Evolutionary conservation across 2,113 vertebrate species (phyloP).

Genomic region (Catharus bicknelli): DNA sequence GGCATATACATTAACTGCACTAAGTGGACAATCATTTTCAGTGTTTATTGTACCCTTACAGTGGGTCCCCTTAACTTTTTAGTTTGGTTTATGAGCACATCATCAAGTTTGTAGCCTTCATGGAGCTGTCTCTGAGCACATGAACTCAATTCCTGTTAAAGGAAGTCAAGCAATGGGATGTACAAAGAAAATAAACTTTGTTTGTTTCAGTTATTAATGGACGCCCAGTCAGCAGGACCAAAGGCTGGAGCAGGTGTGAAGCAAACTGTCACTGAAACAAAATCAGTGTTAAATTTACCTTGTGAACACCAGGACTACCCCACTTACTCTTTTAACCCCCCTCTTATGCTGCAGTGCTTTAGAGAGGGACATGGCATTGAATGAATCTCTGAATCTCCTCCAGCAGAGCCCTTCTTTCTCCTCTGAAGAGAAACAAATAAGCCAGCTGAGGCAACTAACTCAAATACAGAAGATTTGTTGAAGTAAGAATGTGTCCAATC

Average conservation of each 20-base stretch:
- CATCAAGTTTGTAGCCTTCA: not conserved
- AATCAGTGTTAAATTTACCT: not conserved
- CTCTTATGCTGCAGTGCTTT: not conserved
- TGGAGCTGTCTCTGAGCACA: not conserved
- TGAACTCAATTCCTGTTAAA: not conserved
- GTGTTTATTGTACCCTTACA: not conserved
- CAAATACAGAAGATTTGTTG: not conserved
- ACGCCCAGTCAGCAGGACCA: not conserved
- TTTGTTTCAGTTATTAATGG: not conserved
- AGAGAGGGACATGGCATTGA: fast-evolving
- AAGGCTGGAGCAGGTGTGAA: not conserved
- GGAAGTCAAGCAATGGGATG: not conserved
- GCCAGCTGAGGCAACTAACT: not conserved
- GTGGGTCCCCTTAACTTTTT: not conserved
- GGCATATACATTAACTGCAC: not conserved
- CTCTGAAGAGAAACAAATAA: not conserved
- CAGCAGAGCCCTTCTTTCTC: not conserved
- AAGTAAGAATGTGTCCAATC: not conserved
- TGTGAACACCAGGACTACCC: not conserved
- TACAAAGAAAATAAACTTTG: not conserved
- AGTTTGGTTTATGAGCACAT: not conserved
- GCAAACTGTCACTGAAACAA: not conserved
- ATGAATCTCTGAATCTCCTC: not conserved
- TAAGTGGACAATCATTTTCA: not conserved
- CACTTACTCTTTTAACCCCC: not conserved